Conservation (phyloP, 2,888 invertebrate genomes). For the Lumbricus terrestris region DNA sequence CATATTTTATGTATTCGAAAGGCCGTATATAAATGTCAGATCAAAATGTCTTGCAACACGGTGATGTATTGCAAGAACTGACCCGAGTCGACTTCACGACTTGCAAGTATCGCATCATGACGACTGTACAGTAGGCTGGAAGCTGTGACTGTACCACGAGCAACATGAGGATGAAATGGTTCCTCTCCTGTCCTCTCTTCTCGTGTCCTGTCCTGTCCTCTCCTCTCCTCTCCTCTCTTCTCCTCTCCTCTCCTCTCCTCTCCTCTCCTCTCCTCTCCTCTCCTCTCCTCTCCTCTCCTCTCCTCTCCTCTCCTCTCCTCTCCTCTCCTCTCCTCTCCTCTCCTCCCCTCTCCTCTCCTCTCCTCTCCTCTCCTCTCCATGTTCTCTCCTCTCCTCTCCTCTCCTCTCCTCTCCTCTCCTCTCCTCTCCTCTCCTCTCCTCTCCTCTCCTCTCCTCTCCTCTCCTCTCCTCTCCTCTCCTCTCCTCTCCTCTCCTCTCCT, state of each 20-base stretch:
- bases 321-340: background rate
- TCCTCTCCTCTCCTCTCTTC: background rate
- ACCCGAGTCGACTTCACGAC: no score
- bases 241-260: background rate
- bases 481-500: background rate
- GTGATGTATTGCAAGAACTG: no score
- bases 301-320: background rate
- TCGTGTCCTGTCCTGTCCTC: background rate
- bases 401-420: background rate
- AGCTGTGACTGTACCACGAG: no score
- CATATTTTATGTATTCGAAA: no score
- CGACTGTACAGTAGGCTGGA: no score
- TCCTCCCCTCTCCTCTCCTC: background rate
- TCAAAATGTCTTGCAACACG: no score
- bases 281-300: background rate
- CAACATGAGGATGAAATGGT: no score
- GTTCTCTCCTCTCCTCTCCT: background rate
- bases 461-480: background rate
- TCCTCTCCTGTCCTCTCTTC: no score
- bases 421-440: background rate
- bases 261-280: conserved; percentile 6
- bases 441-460: background rate
- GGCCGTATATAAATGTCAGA: no score
- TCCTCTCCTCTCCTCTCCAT: background rate
- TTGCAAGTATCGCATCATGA: no score